These are phyloP conservation scores for Coranthus polyacanthus DNA, from an alignment of 2,797 vertebrate genomes.

Conservation along the genomic window DNA sequence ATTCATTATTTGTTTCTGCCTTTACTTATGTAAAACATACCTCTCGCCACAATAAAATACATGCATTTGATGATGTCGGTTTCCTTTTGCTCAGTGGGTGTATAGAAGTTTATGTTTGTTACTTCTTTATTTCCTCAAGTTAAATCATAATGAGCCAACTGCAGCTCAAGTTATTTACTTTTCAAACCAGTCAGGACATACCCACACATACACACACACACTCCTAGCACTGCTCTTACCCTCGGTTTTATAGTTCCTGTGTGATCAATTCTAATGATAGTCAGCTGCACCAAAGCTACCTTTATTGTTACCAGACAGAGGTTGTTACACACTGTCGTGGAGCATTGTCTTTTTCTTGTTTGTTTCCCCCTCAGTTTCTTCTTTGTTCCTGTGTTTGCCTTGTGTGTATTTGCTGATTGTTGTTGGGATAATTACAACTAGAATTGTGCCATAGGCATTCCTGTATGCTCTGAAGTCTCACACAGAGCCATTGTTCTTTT, in stretches of 20 bases:
- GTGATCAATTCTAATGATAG: conserved; percentile 59
- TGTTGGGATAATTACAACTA: conserved; percentile 76
- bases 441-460: conserved; percentile 66
- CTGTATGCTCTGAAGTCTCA: conserved; percentile 67
- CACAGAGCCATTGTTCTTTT: conserved; percentile 70
- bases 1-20: conserved; percentile 52
- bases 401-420: conserved; percentile 71
- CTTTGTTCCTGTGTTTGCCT: conserved; percentile 71
- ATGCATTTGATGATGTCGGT: conserved; percentile 28
- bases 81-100: conserved; percentile 17
- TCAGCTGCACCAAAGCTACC: conserved; percentile 58
- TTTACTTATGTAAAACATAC: conserved; percentile 42
- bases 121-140: conserved; percentile 28
- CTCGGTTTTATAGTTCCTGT: conserved; percentile 48
- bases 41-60: conserved; percentile 28
- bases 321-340: conserved; percentile 57
- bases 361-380: conserved; percentile 54
- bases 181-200: conserved; percentile 29
- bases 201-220: conserved; percentile 5
- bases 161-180: conserved; percentile 50
- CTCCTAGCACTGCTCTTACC: conserved; percentile 23
- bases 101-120: conserved; percentile 23
- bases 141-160: conserved; percentile 50
- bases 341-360: conserved; percentile 65
- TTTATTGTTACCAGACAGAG: conserved; percentile 60